These are phyloP conservation scores for Podabrus alpinus DNA, from an alignment of 2,888 invertebrate genomes.

Conservation along the genomic window DNA sequence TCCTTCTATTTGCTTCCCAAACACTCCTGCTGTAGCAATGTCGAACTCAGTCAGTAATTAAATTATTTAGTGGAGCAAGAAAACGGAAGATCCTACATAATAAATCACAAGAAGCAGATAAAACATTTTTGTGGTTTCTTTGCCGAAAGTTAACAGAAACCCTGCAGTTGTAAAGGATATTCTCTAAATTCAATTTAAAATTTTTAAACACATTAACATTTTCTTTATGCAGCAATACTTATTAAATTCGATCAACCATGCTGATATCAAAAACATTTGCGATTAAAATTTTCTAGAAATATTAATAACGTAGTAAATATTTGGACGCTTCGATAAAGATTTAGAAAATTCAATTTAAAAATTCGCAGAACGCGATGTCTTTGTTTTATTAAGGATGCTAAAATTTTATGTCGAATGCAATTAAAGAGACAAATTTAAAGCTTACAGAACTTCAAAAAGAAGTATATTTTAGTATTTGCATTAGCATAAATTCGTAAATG, in stretches of 20 bases:
- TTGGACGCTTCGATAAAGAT: not conserved
- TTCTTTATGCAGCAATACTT: not conserved
- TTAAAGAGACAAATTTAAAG: slow-evolving; percentile 20
- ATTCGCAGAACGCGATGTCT: not conserved
- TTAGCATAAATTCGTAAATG: not conserved
- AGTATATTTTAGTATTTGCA: slow-evolving; percentile 15
- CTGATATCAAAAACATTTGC: not conserved
- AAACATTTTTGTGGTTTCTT: slow-evolving; percentile 29
- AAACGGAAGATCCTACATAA: slow-evolving; percentile 22
- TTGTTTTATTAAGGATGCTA: not conserved
- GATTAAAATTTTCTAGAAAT: not conserved
- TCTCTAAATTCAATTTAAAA: slow-evolving; percentile 24
- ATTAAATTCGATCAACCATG: not conserved
- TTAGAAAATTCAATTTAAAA: not conserved
- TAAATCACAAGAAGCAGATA: slow-evolving; percentile 23
- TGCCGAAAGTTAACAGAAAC: slow-evolving; percentile 29
- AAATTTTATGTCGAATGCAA: slow-evolving; percentile 1
- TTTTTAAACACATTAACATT: slow-evolving; percentile 6
- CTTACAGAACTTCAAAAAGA: slow-evolving; percentile 23
- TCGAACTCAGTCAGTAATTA: slow-evolving; percentile 15
- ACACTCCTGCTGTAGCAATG: not conserved
- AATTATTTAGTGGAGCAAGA: slow-evolving; percentile 16
- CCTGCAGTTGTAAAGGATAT: slow-evolving; percentile 25
- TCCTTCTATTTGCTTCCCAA: slow-evolving; percentile 7
- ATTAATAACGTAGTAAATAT: not conserved